Evolutionary conservation across 1,140 invertebrate genomes (phyloP), one percentile per base, ranked within the genome.

Genomic region (Camponotus floridanus): DNA sequence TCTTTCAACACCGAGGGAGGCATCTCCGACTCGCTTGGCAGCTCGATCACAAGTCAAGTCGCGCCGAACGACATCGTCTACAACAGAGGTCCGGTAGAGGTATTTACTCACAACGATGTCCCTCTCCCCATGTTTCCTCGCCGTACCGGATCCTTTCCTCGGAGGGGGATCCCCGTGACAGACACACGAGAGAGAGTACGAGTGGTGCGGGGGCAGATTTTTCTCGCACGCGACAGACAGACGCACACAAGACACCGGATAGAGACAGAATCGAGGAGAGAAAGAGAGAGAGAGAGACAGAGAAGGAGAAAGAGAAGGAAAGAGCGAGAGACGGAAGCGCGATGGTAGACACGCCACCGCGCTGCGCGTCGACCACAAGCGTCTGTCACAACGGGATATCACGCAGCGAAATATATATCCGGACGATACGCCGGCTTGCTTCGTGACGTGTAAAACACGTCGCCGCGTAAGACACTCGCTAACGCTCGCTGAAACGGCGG

Each of bases 21-120:
- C 59, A 26, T 36, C 57, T 36, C 11, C 21, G 73, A 8, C 55
- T 76, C 15, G 26, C 39, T 45, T 33, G 45, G 64, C 39, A 45
- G 64, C 39, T 62, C 55, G 51, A 57, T 71, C 3, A 57, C 8
- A 26, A 26, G 36, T 55, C 33, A 48, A 5, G 42, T 0, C 33
- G 71, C 7, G 4, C 26, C 18, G 45, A 21, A 67, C 26, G 55
- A 45, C 39, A 74, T 55, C 26, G 51, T n/a, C 33, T n/a, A 55
- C 45, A n/a, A 88, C 33, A 26, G 26, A 26, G 26, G 33, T 64
- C 86, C 55, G 78, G n/a, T 13, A 59, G 81, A 90, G 61, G 83
- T 91, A 92, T 91, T 92, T 92, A 93, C 92, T 93, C 90, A 93
- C 91, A 92, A 87, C 85, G 86, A 92, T 88, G 88, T 92, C 90